Evolutionary conservation across 2,888 invertebrate genomes (phyloP), one percentile per base, ranked within the genome.

Genomic region (Rotaria sp.): DNA sequence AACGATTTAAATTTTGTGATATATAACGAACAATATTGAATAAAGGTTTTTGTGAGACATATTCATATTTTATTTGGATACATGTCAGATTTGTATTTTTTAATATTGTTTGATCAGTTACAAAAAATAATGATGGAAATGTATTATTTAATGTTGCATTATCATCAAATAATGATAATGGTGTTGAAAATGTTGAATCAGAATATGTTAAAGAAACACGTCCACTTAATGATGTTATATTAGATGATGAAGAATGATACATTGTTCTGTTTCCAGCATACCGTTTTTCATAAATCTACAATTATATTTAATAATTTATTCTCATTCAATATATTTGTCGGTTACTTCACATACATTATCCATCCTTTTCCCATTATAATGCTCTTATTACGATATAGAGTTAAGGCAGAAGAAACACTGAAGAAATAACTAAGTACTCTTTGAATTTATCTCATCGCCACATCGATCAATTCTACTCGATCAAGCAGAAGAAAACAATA

Each of bases 1-100:
- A 80, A 4, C 80, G 80, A 80, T 80, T 80, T n/a, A 45, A 80
- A 45, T 80, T 80, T 80, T 41, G 45, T 80, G 80, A 41, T n/a
- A 80, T n/a, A 11, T 41, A 45, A 10, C 80, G 80, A 45, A 80
- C 80, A 13, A 80, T n/a, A 45, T 80, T 80, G 4, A 45, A 80
- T n/a, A 80, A 26, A 26, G 80, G 11, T 41, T 45, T 80, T 45
- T 26, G 41, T 13, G 24, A 13, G 13, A 80, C 11, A 80, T 80
- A 80, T 13, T 80, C 13, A 45, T 80, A 80, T 80, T 80, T 80
- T 3, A 80, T 80, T 45, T n/a, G 41, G 4, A 2, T 41, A 80
- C 80, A 80, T 26, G 80, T 26, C n/a, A 24, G 7, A 80, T 80
- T 67, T 67, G 35, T 26, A 55, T 55, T 4, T 67, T 67, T 35